phyloP scores from a whole-genome alignment of 2,797 vertebrate genomes.

The Sternarchorhynchus goeldii region DNA sequence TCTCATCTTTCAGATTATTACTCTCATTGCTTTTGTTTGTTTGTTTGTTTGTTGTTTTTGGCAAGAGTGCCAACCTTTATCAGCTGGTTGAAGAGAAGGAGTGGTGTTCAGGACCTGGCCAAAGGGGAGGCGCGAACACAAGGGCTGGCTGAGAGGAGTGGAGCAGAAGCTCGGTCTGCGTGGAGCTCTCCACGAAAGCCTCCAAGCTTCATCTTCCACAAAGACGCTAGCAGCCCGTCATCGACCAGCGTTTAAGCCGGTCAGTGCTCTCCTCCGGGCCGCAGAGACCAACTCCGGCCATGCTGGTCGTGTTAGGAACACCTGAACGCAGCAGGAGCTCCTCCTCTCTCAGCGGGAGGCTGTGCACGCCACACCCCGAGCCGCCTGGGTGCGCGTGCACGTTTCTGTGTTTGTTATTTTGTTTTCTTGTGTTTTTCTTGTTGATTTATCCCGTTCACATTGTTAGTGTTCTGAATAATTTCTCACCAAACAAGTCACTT shows the following conservation, averaged over 20 bases:
- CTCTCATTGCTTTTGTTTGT: background rate
- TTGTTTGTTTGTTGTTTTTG: slow-evolving; percentile 61
- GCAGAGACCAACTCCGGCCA: slow-evolving; percentile 37
- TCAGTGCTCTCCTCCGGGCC: slow-evolving; percentile 37
- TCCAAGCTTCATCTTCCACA: slow-evolving; percentile 44
- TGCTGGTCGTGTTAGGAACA: slow-evolving; percentile 33
- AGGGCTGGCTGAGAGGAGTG: slow-evolving; percentile 36
- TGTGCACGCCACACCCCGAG: slow-evolving; percentile 45
- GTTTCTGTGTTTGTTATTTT: slow-evolving; percentile 45
- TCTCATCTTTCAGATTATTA: slow-evolving; percentile 63
- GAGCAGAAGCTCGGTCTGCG: slow-evolving; percentile 15
- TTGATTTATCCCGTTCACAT: slow-evolving; percentile 58
- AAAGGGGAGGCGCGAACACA: slow-evolving; percentile 42
- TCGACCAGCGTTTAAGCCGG: slow-evolving; percentile 39
- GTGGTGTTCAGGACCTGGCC: slow-evolving; percentile 26
- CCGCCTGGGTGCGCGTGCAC: slow-evolving; percentile 55
- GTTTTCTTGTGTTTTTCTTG: slow-evolving; percentile 26
- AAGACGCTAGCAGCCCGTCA: slow-evolving; percentile 35
- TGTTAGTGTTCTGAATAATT: slow-evolving; percentile 67
- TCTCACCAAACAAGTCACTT: slow-evolving; percentile 67
- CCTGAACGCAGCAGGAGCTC: background rate
- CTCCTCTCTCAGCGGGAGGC: slow-evolving; percentile 32
- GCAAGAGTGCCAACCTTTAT: slow-evolving; percentile 69
- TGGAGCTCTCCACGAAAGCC: slow-evolving; percentile 40
- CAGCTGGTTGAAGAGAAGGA: slow-evolving; percentile 60